These are phyloP conservation scores for Alligator mississippiensis DNA, from an alignment of 2,113 vertebrate genomes.

Conservation along the genomic window DNA sequence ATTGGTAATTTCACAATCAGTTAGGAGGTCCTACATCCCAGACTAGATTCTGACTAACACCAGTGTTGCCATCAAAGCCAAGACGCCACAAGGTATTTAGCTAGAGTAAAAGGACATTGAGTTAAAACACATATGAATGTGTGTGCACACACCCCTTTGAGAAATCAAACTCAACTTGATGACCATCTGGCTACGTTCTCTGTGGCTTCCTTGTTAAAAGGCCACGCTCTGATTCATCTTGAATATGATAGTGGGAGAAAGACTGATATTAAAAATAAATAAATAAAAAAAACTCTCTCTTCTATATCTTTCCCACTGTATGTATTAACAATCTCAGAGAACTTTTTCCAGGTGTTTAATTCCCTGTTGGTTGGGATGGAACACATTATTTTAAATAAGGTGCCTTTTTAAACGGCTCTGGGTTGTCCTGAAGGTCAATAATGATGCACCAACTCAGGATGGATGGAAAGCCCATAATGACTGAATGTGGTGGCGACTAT, in stretches of 20 bases:
- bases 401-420: constrained; percentile 1
- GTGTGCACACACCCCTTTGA: background rate
- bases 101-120: background rate
- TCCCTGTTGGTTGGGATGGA: background rate
- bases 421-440: background rate
- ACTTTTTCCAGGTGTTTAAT: background rate
- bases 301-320: background rate
- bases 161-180: constrained; percentile 17
- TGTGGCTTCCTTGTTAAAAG: background rate
- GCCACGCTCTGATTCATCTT: background rate
- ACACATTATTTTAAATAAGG: background rate
- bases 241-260: background rate
- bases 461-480: background rate
- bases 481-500: constrained; percentile 28
- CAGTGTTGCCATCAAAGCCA: too few species aligned
- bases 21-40: background rate
- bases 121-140: background rate
- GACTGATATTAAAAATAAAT: background rate
- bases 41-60: background rate
- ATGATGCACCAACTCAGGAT: background rate
- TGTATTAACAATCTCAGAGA: background rate
- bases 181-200: constrained; percentile 24
- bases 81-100: background rate
- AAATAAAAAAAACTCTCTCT: background rate
- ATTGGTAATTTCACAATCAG: accelerated